Percentiles rank a stretch among this genome's conserved stretches.
Conservation (phyloP, 2,113 vertebrate species). For the Pogonocichla stellata region DNA sequence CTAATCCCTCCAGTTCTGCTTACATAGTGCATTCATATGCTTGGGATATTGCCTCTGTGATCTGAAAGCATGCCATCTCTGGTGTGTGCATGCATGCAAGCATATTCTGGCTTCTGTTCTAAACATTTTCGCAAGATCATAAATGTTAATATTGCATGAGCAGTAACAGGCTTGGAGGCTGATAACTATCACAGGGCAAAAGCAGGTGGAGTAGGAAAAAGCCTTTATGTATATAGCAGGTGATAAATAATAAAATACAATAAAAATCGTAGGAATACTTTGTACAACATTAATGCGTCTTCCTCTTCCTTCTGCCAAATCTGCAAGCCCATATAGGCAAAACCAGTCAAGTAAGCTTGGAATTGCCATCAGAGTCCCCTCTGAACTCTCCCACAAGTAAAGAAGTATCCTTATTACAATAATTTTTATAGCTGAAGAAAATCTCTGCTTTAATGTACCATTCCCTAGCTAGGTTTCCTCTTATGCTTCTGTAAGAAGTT, state of each 20-base stretch:
- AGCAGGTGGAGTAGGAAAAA: slow-evolving; percentile 10
- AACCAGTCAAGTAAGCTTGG: not conserved
- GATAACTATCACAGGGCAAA: not conserved
- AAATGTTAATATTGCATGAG: slow-evolving; percentile 37
- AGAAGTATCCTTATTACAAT: not conserved
- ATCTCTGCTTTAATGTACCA: not conserved
- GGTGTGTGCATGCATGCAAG: not conserved
- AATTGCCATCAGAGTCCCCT: not conserved
- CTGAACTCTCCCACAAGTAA: not conserved
- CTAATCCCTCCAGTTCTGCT: slow-evolving; percentile 45
- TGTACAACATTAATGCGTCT: not conserved
- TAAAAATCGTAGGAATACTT: not conserved
- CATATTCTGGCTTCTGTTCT: not conserved
- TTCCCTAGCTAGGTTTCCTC: not conserved
- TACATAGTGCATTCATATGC: slow-evolving; percentile 3
- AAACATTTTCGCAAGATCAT: not conserved
- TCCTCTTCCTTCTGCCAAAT: not conserved
- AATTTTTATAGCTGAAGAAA: not conserved
- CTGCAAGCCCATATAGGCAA: not conserved
- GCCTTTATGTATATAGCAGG: not conserved
- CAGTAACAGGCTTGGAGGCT: not conserved
- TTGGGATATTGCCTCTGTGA: not conserved
- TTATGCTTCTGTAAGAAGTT: not conserved
- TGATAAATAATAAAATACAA: slow-evolving; percentile 23
- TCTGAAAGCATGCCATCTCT: not conserved